phyloP scores from a whole-genome alignment of 1,140 invertebrate genomes.

The Atta cephalotes region DNA sequence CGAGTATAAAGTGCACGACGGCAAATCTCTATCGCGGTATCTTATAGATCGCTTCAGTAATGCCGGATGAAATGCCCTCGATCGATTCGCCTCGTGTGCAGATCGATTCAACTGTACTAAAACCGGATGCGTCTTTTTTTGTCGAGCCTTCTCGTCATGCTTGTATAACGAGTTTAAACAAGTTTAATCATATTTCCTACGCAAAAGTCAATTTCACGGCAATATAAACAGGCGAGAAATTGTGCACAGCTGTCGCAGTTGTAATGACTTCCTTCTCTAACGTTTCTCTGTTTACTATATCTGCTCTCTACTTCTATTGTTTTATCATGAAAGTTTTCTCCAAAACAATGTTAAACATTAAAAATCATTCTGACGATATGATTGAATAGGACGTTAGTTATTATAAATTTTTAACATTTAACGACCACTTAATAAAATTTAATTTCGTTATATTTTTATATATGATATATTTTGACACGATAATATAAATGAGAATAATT shows the following conservation, averaged over 20 bases:
- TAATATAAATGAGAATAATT: background rate
- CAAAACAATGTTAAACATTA: background rate
- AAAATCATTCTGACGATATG: background rate
- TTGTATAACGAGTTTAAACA: conserved; percentile 58
- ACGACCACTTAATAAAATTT: conserved; percentile 26
- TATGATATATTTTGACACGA: background rate
- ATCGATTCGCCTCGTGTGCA: conserved; percentile 40
- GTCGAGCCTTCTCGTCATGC: conserved; percentile 14
- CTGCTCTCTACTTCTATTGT: background rate
- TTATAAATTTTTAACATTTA: conserved; percentile 46
- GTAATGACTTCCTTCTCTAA: conserved; percentile 43
- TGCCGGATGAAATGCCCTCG: conserved; percentile 51
- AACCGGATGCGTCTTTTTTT: conserved; percentile 51
- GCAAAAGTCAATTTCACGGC: conserved; percentile 61
- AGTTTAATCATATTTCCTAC: conserved; percentile 58
- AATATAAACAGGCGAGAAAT: conserved; percentile 65
- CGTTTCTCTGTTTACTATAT: background rate
- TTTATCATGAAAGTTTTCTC: background rate
- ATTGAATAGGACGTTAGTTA: background rate
- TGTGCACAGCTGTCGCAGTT: conserved; percentile 50
- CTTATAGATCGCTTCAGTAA: conserved; percentile 62
- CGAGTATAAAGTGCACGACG: conserved; percentile 18
- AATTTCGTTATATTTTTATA: conserved; percentile 49
- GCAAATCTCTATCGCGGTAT: conserved; percentile 59
- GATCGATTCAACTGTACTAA: conserved; percentile 39